Conservation (phyloP, 2,888 invertebrate genomes). For the Julus scanicus region DNA sequence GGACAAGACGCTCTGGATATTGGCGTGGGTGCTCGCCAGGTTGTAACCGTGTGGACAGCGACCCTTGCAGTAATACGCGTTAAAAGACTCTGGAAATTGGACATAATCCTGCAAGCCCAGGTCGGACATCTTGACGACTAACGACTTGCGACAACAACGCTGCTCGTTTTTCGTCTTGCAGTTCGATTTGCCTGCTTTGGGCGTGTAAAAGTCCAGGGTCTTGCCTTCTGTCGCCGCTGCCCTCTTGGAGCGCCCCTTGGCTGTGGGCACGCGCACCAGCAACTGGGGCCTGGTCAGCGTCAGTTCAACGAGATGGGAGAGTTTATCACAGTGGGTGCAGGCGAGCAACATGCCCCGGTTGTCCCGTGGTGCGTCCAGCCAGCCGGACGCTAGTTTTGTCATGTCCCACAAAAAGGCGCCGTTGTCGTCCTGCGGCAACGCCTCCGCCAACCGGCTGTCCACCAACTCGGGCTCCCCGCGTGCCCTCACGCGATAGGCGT, state of each 20-base stretch:
- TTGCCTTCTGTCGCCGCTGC: neutral
- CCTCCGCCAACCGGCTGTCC: neutral
- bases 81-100: constrained; percentile 76
- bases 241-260: neutral
- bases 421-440: neutral
- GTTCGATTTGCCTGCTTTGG: neutral
- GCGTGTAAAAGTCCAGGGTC: neutral
- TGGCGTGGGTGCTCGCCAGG: constrained; percentile 77
- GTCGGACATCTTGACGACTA: constrained; percentile 76
- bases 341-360: constrained; percentile 27
- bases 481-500: neutral
- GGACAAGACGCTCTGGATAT: constrained; percentile 76
- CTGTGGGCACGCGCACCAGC: neutral
- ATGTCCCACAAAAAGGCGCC: neutral
- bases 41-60: constrained; percentile 76
- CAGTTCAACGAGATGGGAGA: neutral
- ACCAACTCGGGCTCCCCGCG: neutral
- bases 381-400: neutral
- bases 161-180: neutral
- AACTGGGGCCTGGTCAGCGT: constrained; percentile 31
- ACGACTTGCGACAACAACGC: constrained; percentile 74
- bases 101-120: constrained; percentile 74
- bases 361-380: neutral
- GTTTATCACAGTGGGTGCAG: constrained; percentile 36
- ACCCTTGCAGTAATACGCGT: constrained; percentile 78